Evolutionary conservation across 2,797 vertebrate genomes (phyloP).

Genomic region (Periophthalmus magnuspinnatus): DNA sequence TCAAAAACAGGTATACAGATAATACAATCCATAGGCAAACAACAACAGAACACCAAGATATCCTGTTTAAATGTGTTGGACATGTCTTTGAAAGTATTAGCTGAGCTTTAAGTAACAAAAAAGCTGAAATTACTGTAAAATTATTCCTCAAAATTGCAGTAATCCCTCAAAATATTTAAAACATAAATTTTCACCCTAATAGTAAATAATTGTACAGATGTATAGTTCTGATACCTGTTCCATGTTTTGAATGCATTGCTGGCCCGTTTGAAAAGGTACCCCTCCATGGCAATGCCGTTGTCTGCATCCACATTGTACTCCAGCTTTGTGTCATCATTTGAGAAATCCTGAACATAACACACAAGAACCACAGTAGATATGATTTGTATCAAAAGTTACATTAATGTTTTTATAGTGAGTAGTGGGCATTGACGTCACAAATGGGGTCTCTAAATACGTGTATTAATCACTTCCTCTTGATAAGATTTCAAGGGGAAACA

Average conservation of each 20-base stretch:
- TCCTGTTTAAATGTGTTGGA: too few relatives aligned
- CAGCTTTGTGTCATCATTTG: slow-evolving; percentile 93
- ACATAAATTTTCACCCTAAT: too few relatives aligned
- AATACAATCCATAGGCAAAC: too few relatives aligned
- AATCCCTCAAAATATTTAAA: too few relatives aligned
- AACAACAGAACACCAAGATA: too few relatives aligned
- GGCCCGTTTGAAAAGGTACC: slow-evolving; percentile 97
- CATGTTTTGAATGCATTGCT: slow-evolving; percentile 99
- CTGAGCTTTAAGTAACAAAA: too few relatives aligned
- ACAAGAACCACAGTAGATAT: not conserved
- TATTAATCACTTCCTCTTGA: not conserved
- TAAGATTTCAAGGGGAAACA: too few relatives aligned
- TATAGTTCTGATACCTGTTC: slow-evolving; percentile 85
- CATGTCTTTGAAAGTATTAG: too few relatives aligned
- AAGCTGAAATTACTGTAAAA: too few relatives aligned
- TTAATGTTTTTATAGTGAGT: not conserved
- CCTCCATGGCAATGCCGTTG: slow-evolving; percentile 96
- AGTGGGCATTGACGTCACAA: not conserved
- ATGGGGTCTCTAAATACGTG: not conserved
- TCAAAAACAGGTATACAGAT: too few relatives aligned
- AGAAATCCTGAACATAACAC: slow-evolving; percentile 85
- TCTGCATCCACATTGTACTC: slow-evolving; percentile 95
- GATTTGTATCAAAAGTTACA: not conserved
- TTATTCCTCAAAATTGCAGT: too few relatives aligned
- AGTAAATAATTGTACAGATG: not conserved